Evolutionary conservation across 2,113 vertebrate species (phyloP), one percentile per base, ranked within the genome.

Genomic region (Symphodus melops): DNA sequence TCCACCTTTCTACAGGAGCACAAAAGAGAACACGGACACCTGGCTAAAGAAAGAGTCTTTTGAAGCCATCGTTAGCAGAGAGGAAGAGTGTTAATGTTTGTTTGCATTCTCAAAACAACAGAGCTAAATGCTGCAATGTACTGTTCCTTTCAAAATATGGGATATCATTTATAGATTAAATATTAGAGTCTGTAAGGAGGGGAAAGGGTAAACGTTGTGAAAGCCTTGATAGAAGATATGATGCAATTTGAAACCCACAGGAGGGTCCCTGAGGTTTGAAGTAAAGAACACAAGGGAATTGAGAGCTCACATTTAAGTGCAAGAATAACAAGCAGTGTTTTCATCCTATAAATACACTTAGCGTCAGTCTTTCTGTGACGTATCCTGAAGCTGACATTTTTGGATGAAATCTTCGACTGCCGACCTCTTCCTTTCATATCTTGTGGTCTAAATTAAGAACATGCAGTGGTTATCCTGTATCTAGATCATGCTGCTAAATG

Each of bases 171-270:
- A 33, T 6, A 33, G 3, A n/a, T n/a, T n/a, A n/a, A n/a, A n/a
- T 33, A 4, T 33, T 33, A 33, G 28, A 33, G 28, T 33, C 28
- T 33, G 28, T n/a, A 20, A 33, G 6, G 28, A 33, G 28, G 28
- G 28, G 28, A 33, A 33, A 33, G 28, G 28, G 28, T 33, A 33
- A 33, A 33, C 28, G 0, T 33, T 4, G 4, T 5, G 21, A 7
- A 1, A 3, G 8, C 16, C 7, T 20, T 36, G 36, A 5, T 53
- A 23, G 16, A 64, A 53, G 23, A 71, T 9, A 54, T 80, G 81
- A 84, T 77, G 75, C 69, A 67, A 77, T 73, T 59, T 82, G 65
- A 28, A 75, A 54, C 33, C 8, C 41, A 58, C 23, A 36, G 20
- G 56, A 25, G 19, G 1, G 21, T 76, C 19, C 62, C 46, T 23